Conservation (phyloP, 2,113 vertebrate genomes). For the Ranitomeya variabilis region DNA sequence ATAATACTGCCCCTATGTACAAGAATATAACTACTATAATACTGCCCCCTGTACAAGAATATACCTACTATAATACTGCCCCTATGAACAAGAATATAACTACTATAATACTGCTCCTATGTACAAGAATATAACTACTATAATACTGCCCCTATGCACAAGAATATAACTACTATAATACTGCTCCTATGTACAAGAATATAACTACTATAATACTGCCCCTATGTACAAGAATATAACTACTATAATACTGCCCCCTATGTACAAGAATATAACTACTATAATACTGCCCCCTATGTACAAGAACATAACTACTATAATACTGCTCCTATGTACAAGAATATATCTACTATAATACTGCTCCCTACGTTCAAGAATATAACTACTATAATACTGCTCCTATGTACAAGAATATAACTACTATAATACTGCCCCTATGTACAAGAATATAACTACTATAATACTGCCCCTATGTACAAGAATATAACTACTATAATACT, state of each 20-base stretch:
- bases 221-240: too few relatives aligned
- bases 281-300: too few relatives aligned
- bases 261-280: too few relatives aligned
- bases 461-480: too few relatives aligned
- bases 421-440: too few relatives aligned
- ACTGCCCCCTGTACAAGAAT: neutral
- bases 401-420: too few relatives aligned
- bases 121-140: conserved; percentile 11
- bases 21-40: conserved; percentile 3
- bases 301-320: neutral
- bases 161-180: conserved; percentile 4
- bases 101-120: neutral
- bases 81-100: neutral
- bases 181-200: neutral
- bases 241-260: too few relatives aligned
- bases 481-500: too few relatives aligned
- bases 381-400: too few relatives aligned
- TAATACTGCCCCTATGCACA: conserved; percentile 1
- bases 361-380: too few relatives aligned
- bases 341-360: too few relatives aligned
- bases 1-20: neutral
- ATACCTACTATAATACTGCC: neutral
- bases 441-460: too few relatives aligned
- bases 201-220: neutral
- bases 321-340: neutral